Percentiles rank a stretch among this genome's conserved stretches.
Evolutionary conservation across 2,797 vertebrate species (phyloP).

Genomic region (Delichon dasypus): DNA sequence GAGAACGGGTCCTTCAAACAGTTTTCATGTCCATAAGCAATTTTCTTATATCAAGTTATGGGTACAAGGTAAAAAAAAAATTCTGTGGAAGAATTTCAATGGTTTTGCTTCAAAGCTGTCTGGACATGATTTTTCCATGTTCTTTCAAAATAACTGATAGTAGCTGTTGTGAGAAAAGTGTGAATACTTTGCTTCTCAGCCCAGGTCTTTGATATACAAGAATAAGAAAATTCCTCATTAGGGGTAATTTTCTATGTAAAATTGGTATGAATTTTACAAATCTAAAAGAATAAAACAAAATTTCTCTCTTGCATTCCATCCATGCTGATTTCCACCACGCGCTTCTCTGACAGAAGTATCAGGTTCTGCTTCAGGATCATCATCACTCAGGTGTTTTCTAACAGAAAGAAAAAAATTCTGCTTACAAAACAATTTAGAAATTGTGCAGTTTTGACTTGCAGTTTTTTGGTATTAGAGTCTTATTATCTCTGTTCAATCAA

Average conservation of each 20-base stretch:
- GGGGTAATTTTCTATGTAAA: not conserved
- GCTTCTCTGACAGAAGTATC: not conserved
- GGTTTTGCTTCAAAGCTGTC: not conserved
- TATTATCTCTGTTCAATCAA: not conserved
- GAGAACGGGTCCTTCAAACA: not conserved
- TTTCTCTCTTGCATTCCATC: not conserved
- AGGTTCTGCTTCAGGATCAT: not conserved
- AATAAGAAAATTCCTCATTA: not conserved
- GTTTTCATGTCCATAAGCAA: not conserved
- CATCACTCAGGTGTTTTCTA: not conserved
- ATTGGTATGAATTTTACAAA: not conserved
- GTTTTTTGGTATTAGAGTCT: not conserved
- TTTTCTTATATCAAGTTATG: not conserved
- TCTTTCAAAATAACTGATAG: not conserved
- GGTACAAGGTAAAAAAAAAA: not conserved
- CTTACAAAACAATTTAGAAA: not conserved
- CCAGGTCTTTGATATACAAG: not conserved
- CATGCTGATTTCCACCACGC: accelerated
- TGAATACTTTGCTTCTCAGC: not conserved
- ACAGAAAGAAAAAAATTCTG: not conserved
- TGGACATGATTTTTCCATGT: not conserved
- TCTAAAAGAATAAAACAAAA: not conserved
- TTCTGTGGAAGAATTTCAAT: not conserved
- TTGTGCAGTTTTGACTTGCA: not conserved
- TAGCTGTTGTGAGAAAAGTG: not conserved